These are phyloP conservation scores for Portunus trituberculatus DNA, from an alignment of 1,140 invertebrate genomes.

Conservation along the genomic window DNA sequence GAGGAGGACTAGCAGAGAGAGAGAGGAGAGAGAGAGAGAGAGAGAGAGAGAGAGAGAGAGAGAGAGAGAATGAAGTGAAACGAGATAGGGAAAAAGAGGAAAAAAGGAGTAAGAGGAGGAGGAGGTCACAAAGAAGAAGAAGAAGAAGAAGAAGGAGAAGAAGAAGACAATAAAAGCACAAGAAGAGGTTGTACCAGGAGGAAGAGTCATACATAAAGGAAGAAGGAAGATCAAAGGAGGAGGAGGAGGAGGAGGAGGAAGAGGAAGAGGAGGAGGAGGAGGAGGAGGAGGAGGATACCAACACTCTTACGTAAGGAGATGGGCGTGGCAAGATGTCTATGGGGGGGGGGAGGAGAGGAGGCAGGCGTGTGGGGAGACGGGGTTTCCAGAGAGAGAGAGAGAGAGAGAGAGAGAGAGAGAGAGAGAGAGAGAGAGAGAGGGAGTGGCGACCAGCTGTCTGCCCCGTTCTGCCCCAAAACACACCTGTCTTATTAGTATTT, in stretches of 20 bases:
- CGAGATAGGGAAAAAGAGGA: too few species aligned
- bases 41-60: neutral
- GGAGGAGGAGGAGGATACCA: neutral
- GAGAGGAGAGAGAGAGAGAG: neutral
- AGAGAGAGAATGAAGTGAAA: neutral
- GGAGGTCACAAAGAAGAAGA: neutral
- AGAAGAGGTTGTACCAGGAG: too few species aligned
- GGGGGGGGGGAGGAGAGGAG: too few species aligned
- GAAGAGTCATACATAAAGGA: too few species aligned
- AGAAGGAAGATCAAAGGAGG: too few species aligned
- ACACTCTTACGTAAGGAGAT: too few species aligned
- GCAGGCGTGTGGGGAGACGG: too few species aligned
- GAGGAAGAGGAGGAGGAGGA: neutral
- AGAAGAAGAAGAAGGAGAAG: neutral
- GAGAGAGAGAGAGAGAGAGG: neutral
- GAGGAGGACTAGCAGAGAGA: neutral
- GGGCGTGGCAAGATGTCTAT: too few species aligned
- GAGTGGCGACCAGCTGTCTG: too few species aligned
- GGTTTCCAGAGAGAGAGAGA: too few species aligned
- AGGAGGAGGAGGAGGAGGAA: too few species aligned
- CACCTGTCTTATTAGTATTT: neutral
- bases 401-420: slow-evolving; percentile 24
- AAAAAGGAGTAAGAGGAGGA: too few species aligned
- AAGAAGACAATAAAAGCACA: neutral
- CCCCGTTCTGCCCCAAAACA: neutral